Conservation (phyloP, 2,797 vertebrate genomes). For the Zalophus californianus region DNA sequence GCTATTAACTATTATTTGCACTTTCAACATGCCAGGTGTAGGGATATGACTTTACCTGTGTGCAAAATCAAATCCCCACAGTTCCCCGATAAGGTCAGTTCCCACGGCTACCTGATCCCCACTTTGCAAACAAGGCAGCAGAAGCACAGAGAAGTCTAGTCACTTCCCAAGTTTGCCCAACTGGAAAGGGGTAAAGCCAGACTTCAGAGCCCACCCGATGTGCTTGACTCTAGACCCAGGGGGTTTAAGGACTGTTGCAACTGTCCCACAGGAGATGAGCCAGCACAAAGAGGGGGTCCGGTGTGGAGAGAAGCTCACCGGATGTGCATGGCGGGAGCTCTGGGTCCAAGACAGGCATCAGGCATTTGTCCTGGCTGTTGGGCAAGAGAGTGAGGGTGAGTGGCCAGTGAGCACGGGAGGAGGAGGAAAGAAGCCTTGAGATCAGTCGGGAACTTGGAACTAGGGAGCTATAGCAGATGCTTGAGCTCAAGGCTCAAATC, state of each 20-base stretch:
- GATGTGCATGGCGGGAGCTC: neutral
- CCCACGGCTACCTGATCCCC: too few relatives aligned
- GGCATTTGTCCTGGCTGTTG: neutral
- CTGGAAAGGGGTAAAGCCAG: neutral
- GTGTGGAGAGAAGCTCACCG: neutral
- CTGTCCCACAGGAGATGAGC: neutral
- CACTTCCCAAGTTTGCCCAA: neutral
- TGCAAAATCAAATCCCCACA: too few relatives aligned
- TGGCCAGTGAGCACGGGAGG: neutral
- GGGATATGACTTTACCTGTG: too few relatives aligned
- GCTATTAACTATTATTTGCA: accelerated
- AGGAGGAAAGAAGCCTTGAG: neutral
- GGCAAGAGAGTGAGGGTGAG: accelerated
- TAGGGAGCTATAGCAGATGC: neutral
- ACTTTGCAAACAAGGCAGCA: neutral
- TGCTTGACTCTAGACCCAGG: neutral
- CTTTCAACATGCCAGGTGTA: too few relatives aligned
- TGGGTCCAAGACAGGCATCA: neutral
- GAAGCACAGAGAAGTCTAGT: neutral
- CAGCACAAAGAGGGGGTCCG: neutral
- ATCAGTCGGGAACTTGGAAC: neutral
- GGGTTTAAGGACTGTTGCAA: too few relatives aligned
- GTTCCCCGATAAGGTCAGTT: neutral
- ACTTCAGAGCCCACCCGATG: neutral
- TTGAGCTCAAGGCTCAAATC: neutral